Evolutionary conservation across 1,140 invertebrate genomes (phyloP).

Genomic region (Drosophila mauritiana): DNA sequence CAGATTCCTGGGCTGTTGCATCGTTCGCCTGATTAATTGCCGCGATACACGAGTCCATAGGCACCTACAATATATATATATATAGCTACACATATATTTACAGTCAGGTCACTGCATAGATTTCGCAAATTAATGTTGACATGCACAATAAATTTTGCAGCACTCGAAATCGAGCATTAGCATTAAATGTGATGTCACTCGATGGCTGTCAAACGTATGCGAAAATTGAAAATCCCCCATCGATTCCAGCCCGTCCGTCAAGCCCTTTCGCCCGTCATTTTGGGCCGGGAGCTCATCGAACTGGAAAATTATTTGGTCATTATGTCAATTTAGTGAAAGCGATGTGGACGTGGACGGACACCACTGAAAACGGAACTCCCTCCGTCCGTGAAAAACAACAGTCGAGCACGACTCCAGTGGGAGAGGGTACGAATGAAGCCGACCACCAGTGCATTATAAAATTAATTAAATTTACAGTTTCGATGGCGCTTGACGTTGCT

Average conservation of each 20-base stretch:
- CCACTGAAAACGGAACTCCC: slow-evolving; percentile 21
- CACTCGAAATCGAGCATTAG: slow-evolving; percentile 73
- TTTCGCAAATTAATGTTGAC: slow-evolving; percentile 77
- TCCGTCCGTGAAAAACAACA: slow-evolving; percentile 1
- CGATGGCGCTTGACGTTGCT: neutral
- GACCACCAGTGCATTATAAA: slow-evolving; percentile 56
- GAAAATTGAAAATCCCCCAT: slow-evolving; percentile 45
- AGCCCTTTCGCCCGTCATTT: slow-evolving; percentile 10
- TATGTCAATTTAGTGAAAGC: slow-evolving; percentile 76
- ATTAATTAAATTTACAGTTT: slow-evolving; percentile 70
- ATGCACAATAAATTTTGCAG: slow-evolving; percentile 77
- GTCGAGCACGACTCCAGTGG: neutral
- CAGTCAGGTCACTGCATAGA: slow-evolving; percentile 18
- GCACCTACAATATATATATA: neutral
- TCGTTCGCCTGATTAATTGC: slow-evolving; percentile 76
- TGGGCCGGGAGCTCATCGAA: slow-evolving; percentile 46
- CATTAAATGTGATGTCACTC: slow-evolving; percentile 67
- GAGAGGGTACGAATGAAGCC: slow-evolving; percentile 10
- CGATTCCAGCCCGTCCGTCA: slow-evolving; percentile 5
- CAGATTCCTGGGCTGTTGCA: slow-evolving; percentile 45
- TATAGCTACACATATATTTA: neutral
- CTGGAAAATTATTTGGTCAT: slow-evolving; percentile 82
- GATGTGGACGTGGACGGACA: slow-evolving; percentile 19
- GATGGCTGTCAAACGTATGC: slow-evolving; percentile 69
- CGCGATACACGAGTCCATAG: slow-evolving; percentile 24